These are phyloP conservation scores for Aleiodes sp. DNA, from an alignment of 1,140 invertebrate species.

Conservation along the genomic window DNA sequence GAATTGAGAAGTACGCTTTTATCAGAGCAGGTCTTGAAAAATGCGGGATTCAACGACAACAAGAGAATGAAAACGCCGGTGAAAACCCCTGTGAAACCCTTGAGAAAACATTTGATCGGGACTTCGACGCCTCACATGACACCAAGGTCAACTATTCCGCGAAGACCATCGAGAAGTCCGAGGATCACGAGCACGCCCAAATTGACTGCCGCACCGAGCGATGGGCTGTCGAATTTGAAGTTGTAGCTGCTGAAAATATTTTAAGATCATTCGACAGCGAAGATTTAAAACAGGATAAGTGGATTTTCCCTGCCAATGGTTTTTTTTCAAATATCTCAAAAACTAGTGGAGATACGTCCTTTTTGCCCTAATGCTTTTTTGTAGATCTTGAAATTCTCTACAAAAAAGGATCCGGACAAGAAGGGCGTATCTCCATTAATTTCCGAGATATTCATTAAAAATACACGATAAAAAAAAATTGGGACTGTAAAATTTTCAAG, in stretches of 20 bases:
- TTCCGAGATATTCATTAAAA: too few relatives aligned
- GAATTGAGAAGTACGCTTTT: constrained; percentile 59
- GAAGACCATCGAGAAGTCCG: constrained; percentile 44
- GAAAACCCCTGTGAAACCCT: constrained; percentile 57
- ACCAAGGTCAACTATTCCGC: constrained; percentile 22
- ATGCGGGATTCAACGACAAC: not conserved
- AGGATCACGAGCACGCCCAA: constrained; percentile 34
- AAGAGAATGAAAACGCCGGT: constrained; percentile 50
- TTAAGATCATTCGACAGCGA: not conserved
- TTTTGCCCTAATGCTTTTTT: too few relatives aligned
- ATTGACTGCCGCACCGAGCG: constrained; percentile 31
- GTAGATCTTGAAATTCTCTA: too few relatives aligned
- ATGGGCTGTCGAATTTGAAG: not conserved
- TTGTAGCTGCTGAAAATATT: not conserved
- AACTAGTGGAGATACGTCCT: too few relatives aligned
- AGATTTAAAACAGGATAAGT: too few relatives aligned
- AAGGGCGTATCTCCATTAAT: too few relatives aligned
- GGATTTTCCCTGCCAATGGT: too few relatives aligned
- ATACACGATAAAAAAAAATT: too few relatives aligned
- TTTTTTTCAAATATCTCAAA: too few relatives aligned
- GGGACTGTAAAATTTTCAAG: too few relatives aligned
- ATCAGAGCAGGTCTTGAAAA: constrained; percentile 42
- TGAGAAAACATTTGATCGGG: constrained; percentile 44
- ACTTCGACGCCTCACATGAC: constrained; percentile 35
- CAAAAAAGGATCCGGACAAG: too few relatives aligned